Evolutionary conservation across 2,888 invertebrate species (phyloP).

Genomic region (Drosophila multiciliata): DNA sequence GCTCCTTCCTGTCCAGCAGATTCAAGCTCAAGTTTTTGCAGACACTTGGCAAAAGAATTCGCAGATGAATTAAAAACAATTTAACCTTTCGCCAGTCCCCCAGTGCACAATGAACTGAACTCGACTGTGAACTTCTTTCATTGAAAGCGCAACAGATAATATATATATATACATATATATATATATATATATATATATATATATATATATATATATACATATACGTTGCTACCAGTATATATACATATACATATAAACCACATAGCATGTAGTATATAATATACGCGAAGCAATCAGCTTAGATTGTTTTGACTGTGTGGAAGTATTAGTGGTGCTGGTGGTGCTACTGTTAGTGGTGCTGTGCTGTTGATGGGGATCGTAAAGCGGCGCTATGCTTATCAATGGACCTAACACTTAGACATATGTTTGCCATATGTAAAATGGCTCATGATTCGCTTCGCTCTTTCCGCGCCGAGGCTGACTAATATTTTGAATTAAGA

Average conservation of each 20-base stretch:
- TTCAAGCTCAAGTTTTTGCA: slow-evolving; percentile 40
- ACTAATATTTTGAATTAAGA: slow-evolving; percentile 45
- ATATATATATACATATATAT: slow-evolving; percentile 10
- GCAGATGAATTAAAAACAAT: slow-evolving; percentile 79
- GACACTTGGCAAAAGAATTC: slow-evolving; percentile 63
- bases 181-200: slow-evolving; percentile 37
- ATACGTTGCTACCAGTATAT: slow-evolving; percentile 31
- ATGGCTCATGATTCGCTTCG: slow-evolving; percentile 9
- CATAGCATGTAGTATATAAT: slow-evolving; percentile 12
- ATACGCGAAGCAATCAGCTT: slow-evolving; percentile 56
- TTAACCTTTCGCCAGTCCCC: slow-evolving; percentile 71
- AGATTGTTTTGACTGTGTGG: slow-evolving; percentile 72
- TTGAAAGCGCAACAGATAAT: slow-evolving; percentile 58
- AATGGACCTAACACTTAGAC: slow-evolving; percentile 23
- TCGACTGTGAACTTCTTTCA: slow-evolving; percentile 77
- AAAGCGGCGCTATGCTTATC: slow-evolving; percentile 64
- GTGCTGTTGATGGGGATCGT: slow-evolving; percentile 8
- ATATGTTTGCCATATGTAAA: slow-evolving; percentile 49
- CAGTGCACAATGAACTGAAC: slow-evolving; percentile 75
- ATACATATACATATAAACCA: neutral
- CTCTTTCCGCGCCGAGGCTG: slow-evolving; percentile 24
- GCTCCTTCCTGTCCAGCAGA: slow-evolving; percentile 21
- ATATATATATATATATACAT: slow-evolving; percentile 7
- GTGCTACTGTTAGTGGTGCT: slow-evolving; percentile 2
- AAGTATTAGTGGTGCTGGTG: slow-evolving; percentile 13